These are phyloP conservation scores for Polypterus bichir DNA, from an alignment of 2,113 vertebrate species.

Conservation along the genomic window DNA sequence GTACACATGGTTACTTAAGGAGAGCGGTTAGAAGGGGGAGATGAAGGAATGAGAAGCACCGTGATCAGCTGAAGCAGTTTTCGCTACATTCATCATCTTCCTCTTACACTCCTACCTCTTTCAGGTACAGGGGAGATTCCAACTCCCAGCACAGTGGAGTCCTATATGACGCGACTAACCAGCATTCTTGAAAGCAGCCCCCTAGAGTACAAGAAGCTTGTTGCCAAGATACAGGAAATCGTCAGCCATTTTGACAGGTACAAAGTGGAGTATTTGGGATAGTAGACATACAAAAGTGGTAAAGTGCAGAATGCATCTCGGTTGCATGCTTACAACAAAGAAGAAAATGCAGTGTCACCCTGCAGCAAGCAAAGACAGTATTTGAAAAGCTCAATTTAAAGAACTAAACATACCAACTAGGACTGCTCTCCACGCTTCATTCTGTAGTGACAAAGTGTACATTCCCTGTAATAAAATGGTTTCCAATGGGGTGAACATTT, in stretches of 20 bases:
- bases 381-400: too few relatives aligned
- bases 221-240: slow-evolving; percentile 77
- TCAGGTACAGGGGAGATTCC: slow-evolving; percentile 84
- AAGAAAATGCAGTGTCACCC: background rate
- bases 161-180: slow-evolving; percentile 84
- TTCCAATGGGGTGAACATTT: too few relatives aligned
- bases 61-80: background rate
- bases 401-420: too few relatives aligned
- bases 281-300: too few relatives aligned
- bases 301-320: too few relatives aligned
- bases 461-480: too few relatives aligned
- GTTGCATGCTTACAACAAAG: rapidly evolving
- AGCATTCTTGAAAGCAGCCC: slow-evolving; percentile 79
- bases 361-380: background rate
- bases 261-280: background rate
- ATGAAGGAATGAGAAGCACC: background rate
- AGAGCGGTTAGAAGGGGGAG: background rate
- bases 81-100: background rate
- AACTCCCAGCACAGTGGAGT: slow-evolving; percentile 77
- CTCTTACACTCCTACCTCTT: background rate
- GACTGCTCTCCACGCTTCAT: too few relatives aligned
- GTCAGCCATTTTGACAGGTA: slow-evolving; percentile 86
- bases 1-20: slow-evolving; percentile 29
- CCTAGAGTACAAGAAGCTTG: slow-evolving; percentile 69
- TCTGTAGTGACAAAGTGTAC: too few relatives aligned